phyloP scores from a whole-genome alignment of 2,797 vertebrate genomes.

The Sebastes oblongus region DNA sequence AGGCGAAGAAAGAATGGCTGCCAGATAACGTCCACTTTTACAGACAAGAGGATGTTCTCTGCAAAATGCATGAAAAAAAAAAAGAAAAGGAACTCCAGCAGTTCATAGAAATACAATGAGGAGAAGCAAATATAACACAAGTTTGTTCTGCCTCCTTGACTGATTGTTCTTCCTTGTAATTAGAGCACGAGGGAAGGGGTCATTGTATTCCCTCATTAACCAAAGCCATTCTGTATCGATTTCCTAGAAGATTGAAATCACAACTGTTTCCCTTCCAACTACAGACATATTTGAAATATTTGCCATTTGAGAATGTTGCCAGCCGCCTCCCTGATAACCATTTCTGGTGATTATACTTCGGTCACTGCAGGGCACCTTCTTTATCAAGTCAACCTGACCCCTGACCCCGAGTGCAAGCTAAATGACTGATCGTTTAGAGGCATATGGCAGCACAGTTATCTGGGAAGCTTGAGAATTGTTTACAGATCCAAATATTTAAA shows the following conservation, averaged over 20 bases:
- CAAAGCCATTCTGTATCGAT: slow-evolving; percentile 25
- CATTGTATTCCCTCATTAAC: slow-evolving; percentile 33
- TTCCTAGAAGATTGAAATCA: slow-evolving; percentile 35
- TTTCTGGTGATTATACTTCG: slow-evolving; percentile 20
- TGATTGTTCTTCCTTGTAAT: slow-evolving; percentile 37
- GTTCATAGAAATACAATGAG: not conserved
- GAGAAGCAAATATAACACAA: slow-evolving; percentile 14
- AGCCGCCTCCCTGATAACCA: not conserved
- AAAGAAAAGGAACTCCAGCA: not conserved
- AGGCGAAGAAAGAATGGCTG: slow-evolving; percentile 30
- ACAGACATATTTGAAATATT: slow-evolving; percentile 41
- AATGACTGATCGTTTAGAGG: slow-evolving; percentile 6
- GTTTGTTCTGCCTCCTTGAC: slow-evolving; percentile 24
- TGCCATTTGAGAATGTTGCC: not conserved
- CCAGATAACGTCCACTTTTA: slow-evolving; percentile 32
- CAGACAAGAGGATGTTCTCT: slow-evolving; percentile 14
- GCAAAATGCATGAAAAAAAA: not conserved
- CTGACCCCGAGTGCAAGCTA: not conserved
- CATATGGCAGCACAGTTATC: not conserved
- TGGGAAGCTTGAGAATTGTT: not conserved
- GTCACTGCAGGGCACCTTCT: slow-evolving; percentile 5
- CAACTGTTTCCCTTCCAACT: slow-evolving; percentile 24
- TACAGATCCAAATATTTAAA: not conserved
- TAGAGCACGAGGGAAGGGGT: slow-evolving; percentile 21
- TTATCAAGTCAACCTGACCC: slow-evolving; percentile 10